phyloP scores from a whole-genome alignment of 2,113 vertebrate species.

The Nerophis lumbriciformis region DNA sequence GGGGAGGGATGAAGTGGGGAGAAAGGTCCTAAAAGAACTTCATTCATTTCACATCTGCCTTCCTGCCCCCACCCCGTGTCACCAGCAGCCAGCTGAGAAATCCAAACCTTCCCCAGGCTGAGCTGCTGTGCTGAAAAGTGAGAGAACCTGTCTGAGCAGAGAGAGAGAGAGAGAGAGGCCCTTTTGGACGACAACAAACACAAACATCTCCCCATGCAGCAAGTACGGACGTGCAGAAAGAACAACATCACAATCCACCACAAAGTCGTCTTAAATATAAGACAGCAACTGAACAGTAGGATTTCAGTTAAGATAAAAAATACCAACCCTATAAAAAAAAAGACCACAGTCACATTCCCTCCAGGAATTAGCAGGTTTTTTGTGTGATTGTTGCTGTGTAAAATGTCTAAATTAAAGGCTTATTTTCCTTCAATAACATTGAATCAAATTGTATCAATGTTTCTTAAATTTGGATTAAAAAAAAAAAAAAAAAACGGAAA shows the following conservation, averaged over 20 bases:
- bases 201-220: conserved; percentile 9
- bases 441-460: no score
- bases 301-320: no score
- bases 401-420: no score
- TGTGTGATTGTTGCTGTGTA: no score
- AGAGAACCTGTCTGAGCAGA: conserved; percentile 20
- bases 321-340: no score
- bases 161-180: neutral
- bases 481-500: no score
- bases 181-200: conserved; percentile 1
- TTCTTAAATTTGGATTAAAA: no score
- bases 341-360: no score
- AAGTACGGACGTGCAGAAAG: conserved; percentile 25
- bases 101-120: neutral
- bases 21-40: conserved; percentile 61
- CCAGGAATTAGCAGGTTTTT: no score
- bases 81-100: conserved; percentile 52
- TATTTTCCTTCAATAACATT: no score
- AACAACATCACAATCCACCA: conserved; percentile 7
- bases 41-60: conserved; percentile 64
- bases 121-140: neutral
- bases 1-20: conserved; percentile 55
- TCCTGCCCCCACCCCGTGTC: conserved; percentile 55
- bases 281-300: no score
- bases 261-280: no score